phyloP scores from a whole-genome alignment of 2,113 vertebrate species.

The Rhagologus leucostigma region DNA sequence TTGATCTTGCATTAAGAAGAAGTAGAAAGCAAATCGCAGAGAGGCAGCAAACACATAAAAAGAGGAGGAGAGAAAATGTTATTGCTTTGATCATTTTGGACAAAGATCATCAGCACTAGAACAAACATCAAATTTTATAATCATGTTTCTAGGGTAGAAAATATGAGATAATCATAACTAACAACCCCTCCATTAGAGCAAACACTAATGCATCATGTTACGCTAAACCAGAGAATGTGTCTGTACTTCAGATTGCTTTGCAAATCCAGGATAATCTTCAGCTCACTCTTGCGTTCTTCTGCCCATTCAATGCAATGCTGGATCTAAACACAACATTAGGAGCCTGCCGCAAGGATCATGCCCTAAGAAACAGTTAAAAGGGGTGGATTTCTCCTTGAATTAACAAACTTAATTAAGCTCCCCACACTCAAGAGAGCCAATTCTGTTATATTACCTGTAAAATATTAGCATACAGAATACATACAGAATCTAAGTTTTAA shows the following conservation, averaged over 20 bases:
- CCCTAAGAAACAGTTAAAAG: background rate
- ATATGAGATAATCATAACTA: slow-evolving; percentile 3
- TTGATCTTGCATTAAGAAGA: slow-evolving; percentile 87
- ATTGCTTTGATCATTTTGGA: slow-evolving; percentile 61
- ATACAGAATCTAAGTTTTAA: background rate
- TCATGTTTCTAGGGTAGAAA: slow-evolving; percentile 14
- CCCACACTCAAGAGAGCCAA: background rate
- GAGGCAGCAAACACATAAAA: slow-evolving; percentile 77
- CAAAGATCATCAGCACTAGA: slow-evolving; percentile 50
- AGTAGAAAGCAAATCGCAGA: slow-evolving; percentile 79
- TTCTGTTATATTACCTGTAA: background rate
- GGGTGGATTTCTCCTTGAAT: background rate
- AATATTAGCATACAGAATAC: background rate
- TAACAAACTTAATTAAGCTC: background rate
- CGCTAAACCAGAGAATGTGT: background rate
- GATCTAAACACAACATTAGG: background rate
- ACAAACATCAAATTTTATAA: slow-evolving; percentile 27
- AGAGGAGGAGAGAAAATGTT: slow-evolving; percentile 71
- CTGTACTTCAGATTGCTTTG: background rate
- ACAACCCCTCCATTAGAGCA: background rate
- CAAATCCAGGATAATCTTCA: background rate
- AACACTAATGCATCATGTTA: background rate
- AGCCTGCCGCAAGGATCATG: slow-evolving; percentile 59
- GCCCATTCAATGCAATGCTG: slow-evolving; percentile 2
- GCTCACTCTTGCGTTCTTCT: background rate